Evolutionary conservation across 2,797 vertebrate genomes (phyloP).

Genomic region (Tadarida brasiliensis): DNA sequence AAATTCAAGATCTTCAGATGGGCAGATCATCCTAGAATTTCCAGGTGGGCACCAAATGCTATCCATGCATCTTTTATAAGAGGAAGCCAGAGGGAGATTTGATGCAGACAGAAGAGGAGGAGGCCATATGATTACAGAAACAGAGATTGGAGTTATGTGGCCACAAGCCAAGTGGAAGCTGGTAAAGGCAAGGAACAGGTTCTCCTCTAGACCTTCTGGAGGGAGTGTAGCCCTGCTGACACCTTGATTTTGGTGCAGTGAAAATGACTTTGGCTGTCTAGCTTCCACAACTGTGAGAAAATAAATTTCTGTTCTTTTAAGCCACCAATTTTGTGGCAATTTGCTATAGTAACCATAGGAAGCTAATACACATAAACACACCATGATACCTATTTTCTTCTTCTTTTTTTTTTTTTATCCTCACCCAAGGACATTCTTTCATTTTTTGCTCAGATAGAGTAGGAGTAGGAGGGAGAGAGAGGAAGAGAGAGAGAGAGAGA

Average conservation of each 20-base stretch:
- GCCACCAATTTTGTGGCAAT: not conserved
- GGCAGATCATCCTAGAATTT: too few species aligned
- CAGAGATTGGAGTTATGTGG: not conserved
- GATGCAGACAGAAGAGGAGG: not conserved
- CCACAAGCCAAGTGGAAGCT: not conserved
- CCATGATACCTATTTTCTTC: not conserved
- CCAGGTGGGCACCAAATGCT: not conserved
- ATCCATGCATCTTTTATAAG: not conserved
- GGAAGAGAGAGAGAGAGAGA: too few species aligned
- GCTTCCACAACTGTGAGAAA: not conserved
- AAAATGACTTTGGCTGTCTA: not conserved
- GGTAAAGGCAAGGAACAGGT: not conserved
- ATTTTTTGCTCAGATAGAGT: too few species aligned
- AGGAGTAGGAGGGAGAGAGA: too few species aligned
- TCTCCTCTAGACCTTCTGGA: not conserved
- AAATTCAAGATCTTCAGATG: not conserved
- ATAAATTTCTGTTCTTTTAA: not conserved
- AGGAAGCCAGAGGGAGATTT: not conserved
- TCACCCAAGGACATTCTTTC: too few species aligned
- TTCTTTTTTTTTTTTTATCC: too few species aligned
- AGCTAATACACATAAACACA: not conserved
- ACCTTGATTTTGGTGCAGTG: not conserved
- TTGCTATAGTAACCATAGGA: not conserved
- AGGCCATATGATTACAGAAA: not conserved
- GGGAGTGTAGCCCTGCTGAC: too few species aligned